phyloP scores from a whole-genome alignment of 1,140 invertebrate species.

The Pollicipes pollicipes region DNA sequence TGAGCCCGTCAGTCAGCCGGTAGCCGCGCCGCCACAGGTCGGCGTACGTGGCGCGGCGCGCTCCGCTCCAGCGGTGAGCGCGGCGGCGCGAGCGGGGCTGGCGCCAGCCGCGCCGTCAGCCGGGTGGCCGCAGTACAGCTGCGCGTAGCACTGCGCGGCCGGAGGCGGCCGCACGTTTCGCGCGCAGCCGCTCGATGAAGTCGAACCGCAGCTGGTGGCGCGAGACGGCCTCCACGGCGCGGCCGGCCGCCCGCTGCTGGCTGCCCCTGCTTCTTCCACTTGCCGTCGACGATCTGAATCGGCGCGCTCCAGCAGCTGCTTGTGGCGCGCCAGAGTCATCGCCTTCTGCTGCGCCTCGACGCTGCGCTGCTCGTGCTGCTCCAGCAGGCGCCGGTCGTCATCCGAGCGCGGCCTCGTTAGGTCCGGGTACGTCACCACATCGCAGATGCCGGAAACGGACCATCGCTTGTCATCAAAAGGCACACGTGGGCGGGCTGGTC shows the following conservation, averaged over 20 bases:
- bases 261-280: neutral
- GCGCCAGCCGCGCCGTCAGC: neutral
- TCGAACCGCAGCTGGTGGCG: neutral
- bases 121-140: neutral
- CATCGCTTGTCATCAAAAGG: too few species aligned
- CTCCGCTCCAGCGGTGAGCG: too few species aligned
- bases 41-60: slow-evolving; percentile 24
- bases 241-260: too few species aligned
- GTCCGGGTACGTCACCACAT: too few species aligned
- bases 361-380: neutral
- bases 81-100: too few species aligned
- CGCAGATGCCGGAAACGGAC: too few species aligned
- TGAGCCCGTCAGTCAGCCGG: slow-evolving; percentile 32
- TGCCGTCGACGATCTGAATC: neutral
- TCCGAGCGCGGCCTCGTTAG: too few species aligned
- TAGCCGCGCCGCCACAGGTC: slow-evolving; percentile 34
- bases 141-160: neutral
- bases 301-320: neutral
- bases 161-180: neutral
- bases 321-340: neutral
- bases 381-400: neutral
- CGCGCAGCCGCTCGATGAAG: neutral
- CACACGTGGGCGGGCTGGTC: too few species aligned
- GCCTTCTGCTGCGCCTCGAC: neutral
- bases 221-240: too few species aligned